phyloP scores from a whole-genome alignment of 2,113 vertebrate species.

The Prunella himalayana region DNA sequence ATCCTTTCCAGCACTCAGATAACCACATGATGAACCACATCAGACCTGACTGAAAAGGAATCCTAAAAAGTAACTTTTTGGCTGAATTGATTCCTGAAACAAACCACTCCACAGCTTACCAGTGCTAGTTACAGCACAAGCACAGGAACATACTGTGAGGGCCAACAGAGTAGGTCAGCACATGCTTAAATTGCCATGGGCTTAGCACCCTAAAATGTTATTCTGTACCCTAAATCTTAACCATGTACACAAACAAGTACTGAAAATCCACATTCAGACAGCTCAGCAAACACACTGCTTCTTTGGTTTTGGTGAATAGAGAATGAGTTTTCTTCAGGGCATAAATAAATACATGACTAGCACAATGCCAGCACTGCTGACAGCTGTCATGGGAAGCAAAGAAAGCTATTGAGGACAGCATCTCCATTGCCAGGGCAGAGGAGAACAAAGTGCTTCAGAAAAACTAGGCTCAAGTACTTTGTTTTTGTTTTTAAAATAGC shows the following conservation, averaged over 20 bases:
- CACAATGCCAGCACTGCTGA: neutral
- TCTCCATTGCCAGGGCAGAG: neutral
- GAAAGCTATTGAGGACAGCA: neutral
- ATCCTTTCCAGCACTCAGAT: neutral
- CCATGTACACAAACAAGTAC: neutral
- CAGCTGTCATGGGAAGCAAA: neutral
- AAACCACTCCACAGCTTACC: neutral
- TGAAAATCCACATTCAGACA: neutral
- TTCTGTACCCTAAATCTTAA: neutral
- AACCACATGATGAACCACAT: neutral
- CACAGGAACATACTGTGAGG: neutral
- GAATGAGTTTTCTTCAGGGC: neutral
- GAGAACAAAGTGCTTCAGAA: neutral
- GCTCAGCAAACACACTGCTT: neutral
- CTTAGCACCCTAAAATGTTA: neutral
- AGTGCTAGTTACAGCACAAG: neutral
- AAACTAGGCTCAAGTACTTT: neutral
- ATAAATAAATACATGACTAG: neutral
- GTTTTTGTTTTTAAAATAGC: neutral
- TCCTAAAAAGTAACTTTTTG: neutral
- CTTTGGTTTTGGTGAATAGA: neutral
- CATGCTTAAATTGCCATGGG: neutral
- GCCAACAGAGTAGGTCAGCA: neutral
- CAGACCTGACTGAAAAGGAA: neutral
- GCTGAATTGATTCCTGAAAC: neutral